These are phyloP conservation scores for Agonopterix arenella DNA, from an alignment of 2,888 invertebrate species.

Conservation along the genomic window DNA sequence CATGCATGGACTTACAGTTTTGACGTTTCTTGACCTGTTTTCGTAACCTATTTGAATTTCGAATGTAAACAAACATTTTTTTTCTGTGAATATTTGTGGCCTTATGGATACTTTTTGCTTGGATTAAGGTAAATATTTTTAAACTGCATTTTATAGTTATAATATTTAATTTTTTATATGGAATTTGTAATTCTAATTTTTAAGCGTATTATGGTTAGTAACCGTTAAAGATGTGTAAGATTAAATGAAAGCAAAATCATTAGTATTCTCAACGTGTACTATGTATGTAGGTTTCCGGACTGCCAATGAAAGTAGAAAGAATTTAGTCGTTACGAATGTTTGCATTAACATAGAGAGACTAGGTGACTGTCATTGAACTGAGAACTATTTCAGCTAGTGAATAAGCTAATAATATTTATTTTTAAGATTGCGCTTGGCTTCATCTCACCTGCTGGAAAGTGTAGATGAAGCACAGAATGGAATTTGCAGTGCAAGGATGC, in stretches of 20 bases:
- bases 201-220: neutral
- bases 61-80: conserved; percentile 36
- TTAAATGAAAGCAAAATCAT: neutral
- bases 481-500: no score
- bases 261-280: conserved; percentile 2
- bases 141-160: neutral
- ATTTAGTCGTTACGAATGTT: neutral
- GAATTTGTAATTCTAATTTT: no score
- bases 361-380: no score
- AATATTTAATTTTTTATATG: neutral
- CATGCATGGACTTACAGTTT: conserved; percentile 28
- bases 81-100: conserved; percentile 10
- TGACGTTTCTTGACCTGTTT: conserved; percentile 34
- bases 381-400: no score
- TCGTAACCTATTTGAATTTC: conserved; percentile 10
- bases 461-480: no score
- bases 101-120: conserved; percentile 21
- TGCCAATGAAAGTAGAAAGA: conserved; percentile 6
- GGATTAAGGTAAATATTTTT: conserved; percentile 20
- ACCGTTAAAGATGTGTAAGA: neutral
- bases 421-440: no score
- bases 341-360: neutral
- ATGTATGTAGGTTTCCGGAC: conserved; percentile 6
- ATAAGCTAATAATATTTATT: no score
- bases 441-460: no score